These are phyloP conservation scores for Grammomys surdaster DNA, from an alignment of 2,113 vertebrate genomes.

Conservation along the genomic window DNA sequence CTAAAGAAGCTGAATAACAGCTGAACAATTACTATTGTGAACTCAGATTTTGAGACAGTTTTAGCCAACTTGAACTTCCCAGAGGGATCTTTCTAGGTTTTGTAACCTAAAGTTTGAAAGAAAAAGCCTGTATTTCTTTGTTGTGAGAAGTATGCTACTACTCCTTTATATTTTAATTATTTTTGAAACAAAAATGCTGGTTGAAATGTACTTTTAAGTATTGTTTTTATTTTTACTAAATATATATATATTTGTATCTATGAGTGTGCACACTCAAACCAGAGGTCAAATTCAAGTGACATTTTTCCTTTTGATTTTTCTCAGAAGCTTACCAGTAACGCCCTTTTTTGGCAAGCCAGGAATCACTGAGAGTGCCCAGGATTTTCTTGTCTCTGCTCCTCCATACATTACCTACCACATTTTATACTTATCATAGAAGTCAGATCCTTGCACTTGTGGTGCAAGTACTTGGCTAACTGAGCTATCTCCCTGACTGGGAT, in stretches of 20 bases:
- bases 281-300: neutral
- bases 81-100: neutral
- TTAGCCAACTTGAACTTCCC: neutral
- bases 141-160: neutral
- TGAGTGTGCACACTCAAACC: no score
- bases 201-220: neutral
- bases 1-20: neutral
- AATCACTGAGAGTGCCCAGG: no score
- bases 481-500: no score
- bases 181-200: neutral
- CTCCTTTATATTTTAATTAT: neutral
- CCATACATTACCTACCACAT: no score
- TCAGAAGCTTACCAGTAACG: neutral
- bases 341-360: neutral
- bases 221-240: neutral
- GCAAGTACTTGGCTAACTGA: neutral
- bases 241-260: no score
- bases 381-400: no score
- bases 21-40: neutral
- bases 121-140: neutral
- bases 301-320: neutral
- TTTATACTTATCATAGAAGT: no score
- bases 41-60: neutral
- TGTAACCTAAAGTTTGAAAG: neutral
- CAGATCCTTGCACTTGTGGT: neutral